Conservation (phyloP, 2,888 invertebrate genomes). For the Drosophila fulvimacula region DNA sequence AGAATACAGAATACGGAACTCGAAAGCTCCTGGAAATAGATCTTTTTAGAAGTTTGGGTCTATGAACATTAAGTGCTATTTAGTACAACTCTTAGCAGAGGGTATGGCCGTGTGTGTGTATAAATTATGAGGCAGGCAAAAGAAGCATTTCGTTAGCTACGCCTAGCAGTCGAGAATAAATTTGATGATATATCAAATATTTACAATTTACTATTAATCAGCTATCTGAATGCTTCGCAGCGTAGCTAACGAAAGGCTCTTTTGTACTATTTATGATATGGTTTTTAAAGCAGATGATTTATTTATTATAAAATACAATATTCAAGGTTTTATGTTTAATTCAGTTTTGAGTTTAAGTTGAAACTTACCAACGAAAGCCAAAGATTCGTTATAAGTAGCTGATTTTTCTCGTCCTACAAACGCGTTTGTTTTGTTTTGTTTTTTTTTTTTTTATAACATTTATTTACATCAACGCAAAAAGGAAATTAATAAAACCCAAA, state of each 20-base stretch:
- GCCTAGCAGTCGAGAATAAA: conserved; percentile 32
- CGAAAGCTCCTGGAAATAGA: not conserved
- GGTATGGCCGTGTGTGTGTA: conserved; percentile 63
- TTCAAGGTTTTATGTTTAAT: conserved; percentile 54
- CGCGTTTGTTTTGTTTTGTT: conserved; percentile 47
- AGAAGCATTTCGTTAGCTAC: conserved; percentile 48
- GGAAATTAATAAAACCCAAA: conserved; percentile 11
- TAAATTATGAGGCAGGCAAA: conserved; percentile 68
- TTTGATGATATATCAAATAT: conserved; percentile 10
- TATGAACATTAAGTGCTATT: conserved; percentile 27
- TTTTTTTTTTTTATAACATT: conserved; percentile 42
- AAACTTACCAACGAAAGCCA: conserved; percentile 97
- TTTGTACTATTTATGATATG: conserved; percentile 54
- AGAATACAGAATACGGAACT: conserved; percentile 3
- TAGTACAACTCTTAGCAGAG: conserved; percentile 52
- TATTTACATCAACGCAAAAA: conserved; percentile 55
- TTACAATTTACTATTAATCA: not conserved
- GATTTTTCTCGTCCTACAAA: conserved; percentile 97
- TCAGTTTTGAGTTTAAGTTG: conserved; percentile 83
- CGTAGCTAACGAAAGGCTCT: conserved; percentile 39
- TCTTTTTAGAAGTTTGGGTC: conserved; percentile 7
- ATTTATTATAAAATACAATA: conserved; percentile 65
- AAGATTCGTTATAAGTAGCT: conserved; percentile 97
- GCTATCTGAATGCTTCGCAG: conserved; percentile 20
- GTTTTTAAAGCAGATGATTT: conserved; percentile 66